Conservation (phyloP, 2,113 vertebrate species). For the Lamprologus speciosus region DNA sequence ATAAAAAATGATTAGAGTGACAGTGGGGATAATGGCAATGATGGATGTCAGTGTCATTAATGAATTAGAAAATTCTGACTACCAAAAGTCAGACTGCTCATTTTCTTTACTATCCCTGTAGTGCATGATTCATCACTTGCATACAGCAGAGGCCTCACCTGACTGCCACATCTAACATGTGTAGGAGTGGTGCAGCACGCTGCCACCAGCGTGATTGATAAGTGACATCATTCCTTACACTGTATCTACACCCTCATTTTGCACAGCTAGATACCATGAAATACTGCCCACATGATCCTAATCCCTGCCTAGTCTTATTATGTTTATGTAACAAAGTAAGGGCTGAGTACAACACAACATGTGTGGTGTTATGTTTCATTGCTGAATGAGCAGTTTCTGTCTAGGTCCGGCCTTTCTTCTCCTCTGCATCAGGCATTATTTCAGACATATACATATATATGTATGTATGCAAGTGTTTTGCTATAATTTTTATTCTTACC, state of each 20-base stretch:
- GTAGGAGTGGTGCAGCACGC: neutral
- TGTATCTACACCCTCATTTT: slow-evolving; percentile 4
- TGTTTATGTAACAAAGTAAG: neutral
- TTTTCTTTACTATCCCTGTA: neutral
- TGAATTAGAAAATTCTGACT: neutral
- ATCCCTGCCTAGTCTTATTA: slow-evolving; percentile 21
- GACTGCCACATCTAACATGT: neutral
- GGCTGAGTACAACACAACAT: neutral
- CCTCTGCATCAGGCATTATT: neutral
- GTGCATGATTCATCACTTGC: neutral
- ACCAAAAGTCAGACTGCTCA: neutral
- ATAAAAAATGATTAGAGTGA: neutral
- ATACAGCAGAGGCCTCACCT: neutral
- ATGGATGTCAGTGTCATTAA: neutral
- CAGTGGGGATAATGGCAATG: neutral
- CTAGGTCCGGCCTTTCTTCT: neutral
- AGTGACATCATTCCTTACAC: neutral
- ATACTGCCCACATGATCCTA: slow-evolving; percentile 34
- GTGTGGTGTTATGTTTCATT: neutral
- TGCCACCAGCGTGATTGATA: neutral
- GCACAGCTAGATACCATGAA: slow-evolving; percentile 32
- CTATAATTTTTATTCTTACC: slow-evolving; percentile 34
- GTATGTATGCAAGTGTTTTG: neutral
- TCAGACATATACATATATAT: neutral
- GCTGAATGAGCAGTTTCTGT: neutral